Evolutionary conservation across 2,888 invertebrate species (phyloP).

Genomic region (Sepioteuthis lessoniana): DNA sequence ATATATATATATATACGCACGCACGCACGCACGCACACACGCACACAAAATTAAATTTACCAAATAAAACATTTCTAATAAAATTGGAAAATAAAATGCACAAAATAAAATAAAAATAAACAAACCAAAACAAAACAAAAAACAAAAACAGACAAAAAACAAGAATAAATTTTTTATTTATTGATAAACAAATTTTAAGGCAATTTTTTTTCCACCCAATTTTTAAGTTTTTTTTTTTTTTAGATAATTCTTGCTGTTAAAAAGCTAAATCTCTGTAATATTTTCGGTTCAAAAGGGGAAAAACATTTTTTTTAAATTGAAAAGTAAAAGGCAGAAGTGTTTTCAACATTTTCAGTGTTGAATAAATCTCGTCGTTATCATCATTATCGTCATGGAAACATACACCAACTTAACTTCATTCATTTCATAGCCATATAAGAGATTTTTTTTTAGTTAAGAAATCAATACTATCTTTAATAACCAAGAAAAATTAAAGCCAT

Average conservation of each 20-base stretch:
- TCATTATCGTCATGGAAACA: not conserved
- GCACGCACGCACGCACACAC: too few species aligned
- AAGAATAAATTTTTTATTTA: slow-evolving; percentile 21
- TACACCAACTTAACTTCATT: not conserved
- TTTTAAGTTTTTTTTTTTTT: not conserved
- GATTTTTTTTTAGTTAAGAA: not conserved
- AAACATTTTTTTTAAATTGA: not conserved
- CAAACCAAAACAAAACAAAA: not conserved
- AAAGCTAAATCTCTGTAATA: not conserved
- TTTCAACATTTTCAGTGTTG: not conserved
- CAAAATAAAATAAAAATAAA: not conserved
- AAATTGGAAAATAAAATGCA: not conserved
- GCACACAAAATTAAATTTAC: not conserved
- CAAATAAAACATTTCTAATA: not conserved
- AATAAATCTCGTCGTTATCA: not conserved
- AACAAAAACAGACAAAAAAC: not conserved
- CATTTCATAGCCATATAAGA: not conserved
- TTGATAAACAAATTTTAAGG: slow-evolving; percentile 33
- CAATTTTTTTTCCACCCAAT: not conserved
- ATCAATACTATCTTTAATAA: not conserved
- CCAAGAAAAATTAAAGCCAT: not conserved
- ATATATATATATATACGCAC: too few species aligned
- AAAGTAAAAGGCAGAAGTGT: not conserved
- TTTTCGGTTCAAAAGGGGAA: not conserved
- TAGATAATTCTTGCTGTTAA: slow-evolving; percentile 5